Evolutionary conservation across 2,797 vertebrate species (phyloP).

Genomic region (Aythya fuligula): DNA sequence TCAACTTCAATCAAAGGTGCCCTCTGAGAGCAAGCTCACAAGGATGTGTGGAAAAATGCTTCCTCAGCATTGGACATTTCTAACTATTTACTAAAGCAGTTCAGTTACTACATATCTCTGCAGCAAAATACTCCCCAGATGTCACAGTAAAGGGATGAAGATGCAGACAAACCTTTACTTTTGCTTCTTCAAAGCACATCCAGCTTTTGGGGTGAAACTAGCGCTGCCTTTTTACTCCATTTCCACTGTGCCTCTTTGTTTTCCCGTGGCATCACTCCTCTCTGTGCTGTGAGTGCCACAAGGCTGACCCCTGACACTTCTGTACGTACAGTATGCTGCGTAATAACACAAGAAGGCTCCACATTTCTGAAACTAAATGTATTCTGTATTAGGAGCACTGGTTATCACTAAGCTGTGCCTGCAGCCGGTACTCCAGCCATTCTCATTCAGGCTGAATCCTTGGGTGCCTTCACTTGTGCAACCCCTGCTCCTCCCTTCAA

Average conservation of each 20-base stretch:
- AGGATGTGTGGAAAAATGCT: background rate
- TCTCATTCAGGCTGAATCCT: slow-evolving; percentile 62
- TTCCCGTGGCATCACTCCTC: background rate
- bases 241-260: background rate
- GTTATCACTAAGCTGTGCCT: background rate
- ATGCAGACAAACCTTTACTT: background rate
- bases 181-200: background rate
- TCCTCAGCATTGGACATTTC: background rate
- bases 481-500: slow-evolving; percentile 58
- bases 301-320: background rate
- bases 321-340: background rate
- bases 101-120: background rate
- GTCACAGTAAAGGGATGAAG: background rate
- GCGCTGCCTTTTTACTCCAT: background rate
- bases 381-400: background rate
- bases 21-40: background rate
- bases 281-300: background rate
- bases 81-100: background rate
- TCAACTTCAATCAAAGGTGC: background rate
- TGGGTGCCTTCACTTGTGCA: slow-evolving; percentile 21
- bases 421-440: slow-evolving; percentile 60
- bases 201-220: background rate
- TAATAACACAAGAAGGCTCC: background rate
- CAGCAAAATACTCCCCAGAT: background rate
- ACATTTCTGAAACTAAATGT: background rate